Evolutionary conservation across 2,888 invertebrate genomes (phyloP).

Genomic region (Amiota mariae): DNA sequence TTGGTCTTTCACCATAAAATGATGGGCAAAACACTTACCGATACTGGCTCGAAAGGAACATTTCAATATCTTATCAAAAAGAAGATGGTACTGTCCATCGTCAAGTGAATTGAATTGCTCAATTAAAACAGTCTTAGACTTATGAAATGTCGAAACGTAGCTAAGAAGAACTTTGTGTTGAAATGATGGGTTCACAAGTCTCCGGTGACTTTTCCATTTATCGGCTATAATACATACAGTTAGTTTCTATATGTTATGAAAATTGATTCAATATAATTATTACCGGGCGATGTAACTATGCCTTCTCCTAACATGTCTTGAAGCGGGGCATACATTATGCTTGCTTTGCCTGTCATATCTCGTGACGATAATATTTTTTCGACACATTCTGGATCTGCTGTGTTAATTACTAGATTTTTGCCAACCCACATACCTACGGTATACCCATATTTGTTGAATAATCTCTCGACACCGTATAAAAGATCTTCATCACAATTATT

Average conservation of each 20-base stretch:
- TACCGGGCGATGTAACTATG: neutral
- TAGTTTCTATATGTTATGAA: neutral
- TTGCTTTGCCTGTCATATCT: slow-evolving; percentile 8
- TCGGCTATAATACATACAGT: neutral
- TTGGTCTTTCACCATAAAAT: no score
- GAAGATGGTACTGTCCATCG: neutral
- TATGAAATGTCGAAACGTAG: slow-evolving; percentile 16
- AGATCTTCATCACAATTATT: slow-evolving; percentile 1
- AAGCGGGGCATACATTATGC: neutral
- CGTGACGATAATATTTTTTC: slow-evolving; percentile 14
- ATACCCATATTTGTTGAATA: neutral
- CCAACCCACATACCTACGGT: neutral
- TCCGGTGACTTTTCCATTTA: slow-evolving; percentile 15
- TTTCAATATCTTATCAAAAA: neutral
- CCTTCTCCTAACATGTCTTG: neutral
- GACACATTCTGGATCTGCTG: neutral
- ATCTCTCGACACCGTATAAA: neutral
- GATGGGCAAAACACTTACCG: neutral
- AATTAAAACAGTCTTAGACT: neutral
- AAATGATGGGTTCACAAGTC: slow-evolving; percentile 24
- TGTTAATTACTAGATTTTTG: neutral
- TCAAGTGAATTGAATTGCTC: neutral
- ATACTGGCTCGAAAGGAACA: neutral
- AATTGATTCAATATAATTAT: neutral
- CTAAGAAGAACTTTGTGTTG: slow-evolving; percentile 13